Conservation (phyloP, 2,797 vertebrate genomes). For the Falco peregrinus region DNA sequence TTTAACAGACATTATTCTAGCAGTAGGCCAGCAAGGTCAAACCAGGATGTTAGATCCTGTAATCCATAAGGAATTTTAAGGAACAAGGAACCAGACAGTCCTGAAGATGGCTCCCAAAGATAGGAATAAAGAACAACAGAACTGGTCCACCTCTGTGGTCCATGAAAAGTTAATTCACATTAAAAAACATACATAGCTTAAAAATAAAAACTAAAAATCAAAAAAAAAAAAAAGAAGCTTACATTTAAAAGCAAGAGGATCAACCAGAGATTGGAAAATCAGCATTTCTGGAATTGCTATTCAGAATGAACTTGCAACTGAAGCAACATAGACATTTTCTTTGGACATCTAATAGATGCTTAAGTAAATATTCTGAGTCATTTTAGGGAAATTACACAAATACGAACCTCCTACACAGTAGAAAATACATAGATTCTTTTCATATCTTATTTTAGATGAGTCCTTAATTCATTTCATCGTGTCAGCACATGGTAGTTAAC, state of each 20-base stretch:
- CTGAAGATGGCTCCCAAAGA: background rate
- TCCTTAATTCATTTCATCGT: background rate
- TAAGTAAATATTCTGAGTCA: background rate
- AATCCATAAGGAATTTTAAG: background rate
- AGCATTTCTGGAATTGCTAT: background rate
- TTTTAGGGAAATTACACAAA: background rate
- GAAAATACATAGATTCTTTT: background rate
- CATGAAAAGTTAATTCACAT: background rate
- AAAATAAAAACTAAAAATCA: background rate
- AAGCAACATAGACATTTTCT: background rate
- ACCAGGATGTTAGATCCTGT: background rate
- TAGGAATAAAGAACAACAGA: background rate
- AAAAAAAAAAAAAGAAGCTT: background rate
- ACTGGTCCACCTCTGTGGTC: background rate
- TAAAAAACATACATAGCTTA: background rate
- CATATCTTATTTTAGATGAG: background rate
- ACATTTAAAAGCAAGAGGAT: background rate
- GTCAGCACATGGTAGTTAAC: background rate
- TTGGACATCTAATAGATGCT: background rate
- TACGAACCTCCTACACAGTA: background rate
- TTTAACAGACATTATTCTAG: background rate
- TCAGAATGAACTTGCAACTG: background rate
- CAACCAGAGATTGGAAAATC: background rate
- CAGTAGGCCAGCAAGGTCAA: background rate
- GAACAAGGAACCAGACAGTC: background rate